phyloP scores from a whole-genome alignment of 92 coral and sea anemone genomes.

The Paragorgia papillata region DNA sequence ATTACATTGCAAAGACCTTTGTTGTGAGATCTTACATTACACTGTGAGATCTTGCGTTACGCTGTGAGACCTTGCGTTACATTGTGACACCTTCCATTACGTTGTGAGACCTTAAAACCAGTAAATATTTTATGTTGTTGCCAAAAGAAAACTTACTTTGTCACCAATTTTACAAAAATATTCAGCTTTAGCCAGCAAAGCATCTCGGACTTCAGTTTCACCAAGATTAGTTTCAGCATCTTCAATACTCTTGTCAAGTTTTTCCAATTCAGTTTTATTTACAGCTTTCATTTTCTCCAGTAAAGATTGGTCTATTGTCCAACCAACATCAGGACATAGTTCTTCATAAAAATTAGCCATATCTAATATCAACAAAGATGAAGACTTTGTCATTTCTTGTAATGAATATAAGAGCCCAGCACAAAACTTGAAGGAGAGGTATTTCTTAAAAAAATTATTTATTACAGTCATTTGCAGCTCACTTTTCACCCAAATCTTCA shows the following conservation, averaged over 20 bases:
- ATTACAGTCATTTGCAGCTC: too few relatives aligned
- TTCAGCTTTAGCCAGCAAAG: conserved; percentile 79
- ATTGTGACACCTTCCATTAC: too few relatives aligned
- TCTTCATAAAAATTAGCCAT: conserved; percentile 98
- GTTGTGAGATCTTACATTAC: too few relatives aligned
- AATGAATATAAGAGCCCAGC: too few relatives aligned
- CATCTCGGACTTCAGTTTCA: conserved; percentile 96
- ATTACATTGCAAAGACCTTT: too few relatives aligned
- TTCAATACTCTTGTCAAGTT: conserved; percentile 79
- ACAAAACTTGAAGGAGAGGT: too few relatives aligned
- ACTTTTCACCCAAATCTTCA: too few relatives aligned
- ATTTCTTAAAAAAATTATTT: neutral
- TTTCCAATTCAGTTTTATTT: conserved; percentile 74
- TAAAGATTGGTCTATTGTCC: conserved; percentile 85
- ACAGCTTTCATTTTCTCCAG: conserved; percentile 80
- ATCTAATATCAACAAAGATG: conserved; percentile 44
- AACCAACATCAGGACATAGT: conserved; percentile 80
- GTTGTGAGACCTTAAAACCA: too few relatives aligned
- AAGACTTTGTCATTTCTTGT: neutral
- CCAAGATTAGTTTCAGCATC: conserved; percentile 95
- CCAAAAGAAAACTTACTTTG: conserved; percentile 57
- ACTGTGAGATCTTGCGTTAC: too few relatives aligned
- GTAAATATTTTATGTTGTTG: neutral
- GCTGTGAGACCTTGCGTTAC: too few relatives aligned
- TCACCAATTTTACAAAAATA: conserved; percentile 88